Base-by-base conservation (phyloP, 2,797 vertebrate genomes). In the Astyanax mexicanus region DNA sequence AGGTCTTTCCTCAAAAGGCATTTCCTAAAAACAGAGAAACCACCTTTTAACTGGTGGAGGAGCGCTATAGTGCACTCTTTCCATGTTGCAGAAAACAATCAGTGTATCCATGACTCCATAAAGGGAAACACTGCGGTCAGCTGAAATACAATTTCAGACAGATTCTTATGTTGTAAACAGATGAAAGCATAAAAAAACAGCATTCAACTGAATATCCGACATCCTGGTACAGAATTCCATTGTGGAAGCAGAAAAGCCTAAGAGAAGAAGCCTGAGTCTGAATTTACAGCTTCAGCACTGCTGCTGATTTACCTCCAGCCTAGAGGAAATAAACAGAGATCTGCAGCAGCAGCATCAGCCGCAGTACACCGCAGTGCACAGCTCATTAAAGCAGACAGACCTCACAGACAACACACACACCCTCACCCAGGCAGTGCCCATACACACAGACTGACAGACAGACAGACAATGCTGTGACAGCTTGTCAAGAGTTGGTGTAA, bases 381-480 rank as follows among this genome's bases (percentile, higher is more conserved):
- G 17, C 65, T 76, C 32, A 9, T 74, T 66, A 74, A 74, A 83
- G 38, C 23, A 37, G 57, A 51, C 17, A 54, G 32, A 51, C 55
- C 42, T 58, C 35, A 55, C 37, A 54, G 49, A 79, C 29, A 13
- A 68, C 19, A 58, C 19, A 58, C 42, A 80, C 66, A 75, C 55
- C 68, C 62, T 65, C 73, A 57, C 55, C 29, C 65, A 73, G 21
- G 2, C 29, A 29, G 29, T 32, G 29, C 2, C 32, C 29, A 5
- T 2, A 69, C 45, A 70, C 44, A 19, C 49, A n/a, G 4, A 40
- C 32, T 35, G 13, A 19, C 12, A 47, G 1, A 9, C 9, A 37
- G 2, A 35, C n/a, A 57, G 10, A 69, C 29, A 32, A 2, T 32
- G 27, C 19, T 15, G 4, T 40, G 45, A 62, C 47, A 69, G 25